These are phyloP conservation scores for Ifrita kowaldi DNA, from an alignment of 2,113 vertebrate genomes.

Conservation along the genomic window DNA sequence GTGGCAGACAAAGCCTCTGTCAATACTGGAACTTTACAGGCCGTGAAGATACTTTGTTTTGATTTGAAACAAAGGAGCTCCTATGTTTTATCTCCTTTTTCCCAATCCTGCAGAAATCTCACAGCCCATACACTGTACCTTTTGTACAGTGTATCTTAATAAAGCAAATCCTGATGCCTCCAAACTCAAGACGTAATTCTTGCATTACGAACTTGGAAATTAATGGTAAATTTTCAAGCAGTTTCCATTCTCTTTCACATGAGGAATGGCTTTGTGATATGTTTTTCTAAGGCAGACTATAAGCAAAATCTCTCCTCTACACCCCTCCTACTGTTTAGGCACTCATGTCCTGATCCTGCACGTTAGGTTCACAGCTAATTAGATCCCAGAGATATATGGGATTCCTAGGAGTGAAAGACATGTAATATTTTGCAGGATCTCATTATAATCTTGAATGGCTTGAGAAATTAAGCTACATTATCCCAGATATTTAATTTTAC, in stretches of 20 bases:
- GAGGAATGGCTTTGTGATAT: not conserved
- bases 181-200: not conserved
- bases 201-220: not conserved
- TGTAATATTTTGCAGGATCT: not conserved
- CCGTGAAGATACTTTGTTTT: not conserved
- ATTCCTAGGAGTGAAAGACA: not conserved
- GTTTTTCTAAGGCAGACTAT: not conserved
- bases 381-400: not conserved
- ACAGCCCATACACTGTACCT: not conserved
- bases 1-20: not conserved
- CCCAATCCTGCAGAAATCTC: not conserved
- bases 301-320: not conserved
- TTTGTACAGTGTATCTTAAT: not conserved
- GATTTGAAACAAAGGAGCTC: not conserved
- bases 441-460: not conserved
- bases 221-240: not conserved
- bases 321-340: not conserved
- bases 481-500: not conserved
- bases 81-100: not conserved
- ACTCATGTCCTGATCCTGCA: not conserved
- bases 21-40: not conserved
- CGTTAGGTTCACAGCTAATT: not conserved
- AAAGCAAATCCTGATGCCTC: not conserved
- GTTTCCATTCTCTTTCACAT: not conserved
- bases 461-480: not conserved